phyloP scores from a whole-genome alignment of 1,140 invertebrate genomes.

The Drosophila simulans region DNA sequence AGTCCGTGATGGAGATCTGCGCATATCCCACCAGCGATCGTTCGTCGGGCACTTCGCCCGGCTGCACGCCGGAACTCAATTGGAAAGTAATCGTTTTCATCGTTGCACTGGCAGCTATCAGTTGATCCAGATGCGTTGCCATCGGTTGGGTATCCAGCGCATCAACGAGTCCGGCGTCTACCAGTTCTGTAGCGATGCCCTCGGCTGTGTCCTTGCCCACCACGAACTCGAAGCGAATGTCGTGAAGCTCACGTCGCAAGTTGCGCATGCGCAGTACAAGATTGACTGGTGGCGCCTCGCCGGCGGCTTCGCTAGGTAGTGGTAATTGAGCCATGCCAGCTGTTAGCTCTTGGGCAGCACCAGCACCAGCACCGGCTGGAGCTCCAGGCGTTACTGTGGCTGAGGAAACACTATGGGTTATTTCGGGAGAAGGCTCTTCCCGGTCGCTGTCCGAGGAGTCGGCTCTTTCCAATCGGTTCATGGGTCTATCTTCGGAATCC shows the following conservation, averaged over 20 bases:
- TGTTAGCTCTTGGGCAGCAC: conserved; percentile 54
- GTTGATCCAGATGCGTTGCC: conserved; percentile 95
- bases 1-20: conserved; percentile 96
- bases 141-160: conserved; percentile 95
- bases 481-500: conserved; percentile 85
- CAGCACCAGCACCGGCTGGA: neutral
- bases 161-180: conserved; percentile 97
- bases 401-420: conserved; percentile 68
- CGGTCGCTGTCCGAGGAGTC: conserved; percentile 86
- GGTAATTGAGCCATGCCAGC: conserved; percentile 66
- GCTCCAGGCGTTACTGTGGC: conserved; percentile 59
- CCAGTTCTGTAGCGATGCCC: conserved; percentile 96
- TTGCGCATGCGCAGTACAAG: conserved; percentile 95
- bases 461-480: conserved; percentile 86
- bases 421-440: conserved; percentile 74
- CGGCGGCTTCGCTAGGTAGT: conserved; percentile 52
- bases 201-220: conserved; percentile 96
- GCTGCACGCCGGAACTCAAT: conserved; percentile 89
- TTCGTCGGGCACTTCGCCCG: conserved; percentile 95
- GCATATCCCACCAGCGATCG: conserved; percentile 98
- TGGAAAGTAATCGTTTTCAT: conserved; percentile 94
- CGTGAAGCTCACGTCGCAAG: conserved; percentile 95
- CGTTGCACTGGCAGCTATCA: conserved; percentile 90
- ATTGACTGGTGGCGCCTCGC: conserved; percentile 86
- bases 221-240: conserved; percentile 98